Base-by-base conservation (phyloP, 2,888 invertebrate genomes). In the Aspidapion aeneum region DNA sequence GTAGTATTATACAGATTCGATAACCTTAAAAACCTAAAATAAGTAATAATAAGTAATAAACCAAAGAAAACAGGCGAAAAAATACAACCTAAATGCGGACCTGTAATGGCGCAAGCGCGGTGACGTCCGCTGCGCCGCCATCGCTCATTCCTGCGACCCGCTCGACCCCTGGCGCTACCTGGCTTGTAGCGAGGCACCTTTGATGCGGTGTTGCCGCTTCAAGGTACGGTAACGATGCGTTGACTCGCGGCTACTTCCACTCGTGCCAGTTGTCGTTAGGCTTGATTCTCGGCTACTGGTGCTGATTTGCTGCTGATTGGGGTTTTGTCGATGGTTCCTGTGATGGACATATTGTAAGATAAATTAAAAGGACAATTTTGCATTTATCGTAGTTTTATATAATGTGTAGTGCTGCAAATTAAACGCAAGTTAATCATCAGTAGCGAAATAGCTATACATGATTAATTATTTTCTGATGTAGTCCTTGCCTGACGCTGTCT, bases 61-160 rank as follows among this genome's bases (percentile, higher is more conserved):
- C n/a, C n/a, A n/a, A n/a, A n/a, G n/a, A n/a, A n/a, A n/a, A n/a
- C n/a, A n/a, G n/a, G n/a, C n/a, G n/a, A n/a, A n/a, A n/a, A n/a
- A n/a, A n/a, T n/a, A n/a, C n/a, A n/a, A 54, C 51, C 18, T 50
- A 49, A 54, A n/a, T 76, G 74, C 77, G 78, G 77, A 80, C 80
- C 80, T 79, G 80, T 80, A 79, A 76, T 79, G 79, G 75, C 79
- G 80, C 75, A 81, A 76, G 77, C 80, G 79, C 78, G 80, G 80
- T 70, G 79, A 78, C 65, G 77, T 77, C 74, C 79, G 75, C 79
- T 79, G 79, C 78, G 72, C 79, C 79, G 72, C 79, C 79, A 79
- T 80, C 73, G 78, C 74, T 79, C 80, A 80, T 80, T 77, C 79
- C 80, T 70, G 68, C 66, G 70, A 66, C 66, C 62, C 61, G 57